Conservation (phyloP, 2,113 vertebrate genomes). For the Grallaria varia region DNA sequence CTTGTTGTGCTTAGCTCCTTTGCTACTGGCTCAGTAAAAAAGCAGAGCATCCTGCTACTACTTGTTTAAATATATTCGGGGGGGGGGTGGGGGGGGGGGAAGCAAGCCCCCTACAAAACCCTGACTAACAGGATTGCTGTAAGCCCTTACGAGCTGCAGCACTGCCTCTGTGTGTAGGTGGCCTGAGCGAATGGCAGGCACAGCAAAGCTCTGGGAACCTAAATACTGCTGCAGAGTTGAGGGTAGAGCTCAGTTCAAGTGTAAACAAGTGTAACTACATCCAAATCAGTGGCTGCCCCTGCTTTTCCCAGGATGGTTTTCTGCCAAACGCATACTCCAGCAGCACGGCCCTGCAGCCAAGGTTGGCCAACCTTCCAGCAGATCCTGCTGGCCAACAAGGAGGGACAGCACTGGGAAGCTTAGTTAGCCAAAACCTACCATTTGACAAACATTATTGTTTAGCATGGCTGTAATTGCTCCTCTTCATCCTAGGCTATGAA, state of each 20-base stretch:
- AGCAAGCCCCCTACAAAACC: neutral
- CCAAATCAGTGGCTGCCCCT: neutral
- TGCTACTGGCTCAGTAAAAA: neutral
- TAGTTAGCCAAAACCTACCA: neutral
- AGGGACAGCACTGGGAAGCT: neutral
- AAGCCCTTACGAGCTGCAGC: neutral
- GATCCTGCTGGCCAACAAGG: neutral
- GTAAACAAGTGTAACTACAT: neutral
- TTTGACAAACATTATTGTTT: neutral
- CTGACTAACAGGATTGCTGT: neutral
- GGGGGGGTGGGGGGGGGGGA: neutral
- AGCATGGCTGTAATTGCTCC: neutral
- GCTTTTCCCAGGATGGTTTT: neutral
- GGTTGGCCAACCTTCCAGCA: neutral
- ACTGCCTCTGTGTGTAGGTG: neutral
- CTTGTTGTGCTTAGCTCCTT: neutral
- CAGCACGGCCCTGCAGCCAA: neutral
- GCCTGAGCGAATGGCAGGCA: neutral
- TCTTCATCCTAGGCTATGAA: neutral
- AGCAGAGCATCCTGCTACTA: neutral
- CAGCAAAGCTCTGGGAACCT: neutral
- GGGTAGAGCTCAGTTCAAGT: neutral
- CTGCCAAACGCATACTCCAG: neutral
- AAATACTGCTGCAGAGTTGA: neutral
- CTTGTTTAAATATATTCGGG: neutral